Evolutionary conservation across 2,888 invertebrate species (phyloP), one percentile per base, ranked within the genome.

Genomic region (Nomada lathburiana): DNA sequence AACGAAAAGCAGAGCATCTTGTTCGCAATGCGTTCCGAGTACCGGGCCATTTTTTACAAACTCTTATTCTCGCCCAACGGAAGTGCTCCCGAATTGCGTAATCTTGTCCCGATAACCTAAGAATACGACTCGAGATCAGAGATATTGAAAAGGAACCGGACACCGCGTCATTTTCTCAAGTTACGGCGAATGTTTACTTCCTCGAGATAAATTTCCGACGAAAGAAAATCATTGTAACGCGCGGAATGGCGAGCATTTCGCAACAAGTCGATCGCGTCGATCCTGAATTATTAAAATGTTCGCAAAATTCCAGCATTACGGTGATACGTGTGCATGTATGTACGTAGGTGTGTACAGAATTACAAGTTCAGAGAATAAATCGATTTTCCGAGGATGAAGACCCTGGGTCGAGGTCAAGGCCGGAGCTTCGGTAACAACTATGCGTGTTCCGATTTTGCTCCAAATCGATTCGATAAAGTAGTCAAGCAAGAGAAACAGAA

Each of bases 331-430:
- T n/a, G 29, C 29, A 63, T 13, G 72, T 11, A 13, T 76, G 64
- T 59, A 69, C 72, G 87, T 86, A 57, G 87, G 84, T 65, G 79
- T 78, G 76, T 82, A 83, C 83, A 82, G 79, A 86, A 88, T 88
- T 82, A 84, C 84, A 87, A 82, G 67, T 79, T 59, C 71, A 75
- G 73, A 67, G 79, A 89, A 87, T 85, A 86, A 88, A 90, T 91
- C 91, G 91, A 91, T 91, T 87, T 71, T 78, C 59, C 84, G 85
- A 87, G 88, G 90, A 89, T 90, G 90, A 90, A 90, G 90, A 89
- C 89, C 88, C 89, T 90, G 89, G 88, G 88, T 90, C 90, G 89
- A 89, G 91, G 91, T 91, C 90, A 91, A 92, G 92, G 92, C 90
- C 88, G 63, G 62, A 80, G 83, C 88, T 88, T 89, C 88, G 87